Evolutionary conservation across 2,888 invertebrate genomes (phyloP), one percentile per base, ranked within the genome.

Genomic region (Epicampocera succincta): DNA sequence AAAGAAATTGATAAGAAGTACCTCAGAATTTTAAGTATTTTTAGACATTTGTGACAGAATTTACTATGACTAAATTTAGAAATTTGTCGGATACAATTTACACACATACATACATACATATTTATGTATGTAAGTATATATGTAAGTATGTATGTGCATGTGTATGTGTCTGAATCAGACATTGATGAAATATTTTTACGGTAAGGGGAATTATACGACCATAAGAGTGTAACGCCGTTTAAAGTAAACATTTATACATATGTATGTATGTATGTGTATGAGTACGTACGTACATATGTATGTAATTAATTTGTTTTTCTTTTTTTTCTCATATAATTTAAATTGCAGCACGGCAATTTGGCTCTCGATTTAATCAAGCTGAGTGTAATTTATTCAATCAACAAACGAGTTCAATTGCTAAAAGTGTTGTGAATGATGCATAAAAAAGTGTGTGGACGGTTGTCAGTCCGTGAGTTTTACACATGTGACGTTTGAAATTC

Each of bases 321-420:
- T n/a, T 8, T 44, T 13, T 42, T 3, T 42, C 12, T 42, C 11
- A 11, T 13, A 42, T 19, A 21, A 25, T 52, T 5, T 52, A 6
- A 15, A 17, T 46, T 52, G 13, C 12, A 25, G n/a, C 13, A 25
- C 69, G 56, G 54, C 63, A 68, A 52, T 77, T 77, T 77, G 56
- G 8, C 33, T 29, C 29, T 61, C 15, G 9, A 52, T 29, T 19
- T 60, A 75, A 75, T 75, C 48, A 75, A 75, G 75, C 50, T 75
- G 50, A 75, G 66, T 52, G 50, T 75, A 68, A 68, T 75, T 68
- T 76, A 69, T 68, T 76, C 54, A 69, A 76, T 76, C 68, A 69
- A 61, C 68, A 68, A 76, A 69, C 61, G 44, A 69, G 68, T 76
- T 76, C 50, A 69, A 76, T 76, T 76, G 76, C 29, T 61, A 46